phyloP scores from a whole-genome alignment of 2,797 vertebrate species.

The Hoplostethus mediterraneus region DNA sequence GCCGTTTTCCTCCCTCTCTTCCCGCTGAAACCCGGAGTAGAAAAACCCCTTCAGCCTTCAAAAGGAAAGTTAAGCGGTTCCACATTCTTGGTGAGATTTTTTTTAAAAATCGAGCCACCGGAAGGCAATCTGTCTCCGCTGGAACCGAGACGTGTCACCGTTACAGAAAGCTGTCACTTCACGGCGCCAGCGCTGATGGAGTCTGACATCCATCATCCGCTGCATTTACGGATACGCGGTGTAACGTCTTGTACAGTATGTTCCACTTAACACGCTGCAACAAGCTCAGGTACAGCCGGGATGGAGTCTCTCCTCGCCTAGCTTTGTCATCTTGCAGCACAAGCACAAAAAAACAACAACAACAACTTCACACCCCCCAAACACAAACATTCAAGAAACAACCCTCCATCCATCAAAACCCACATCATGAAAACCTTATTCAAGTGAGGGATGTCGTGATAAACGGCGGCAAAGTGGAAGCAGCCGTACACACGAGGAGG shows the following conservation, averaged over 20 bases:
- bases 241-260: constrained; percentile 60
- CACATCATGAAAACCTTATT: constrained; percentile 47
- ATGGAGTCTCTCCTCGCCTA: constrained; percentile 53
- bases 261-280: constrained; percentile 64
- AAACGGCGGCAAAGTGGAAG: constrained; percentile 67
- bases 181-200: constrained; percentile 66
- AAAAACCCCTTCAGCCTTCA: constrained; percentile 83
- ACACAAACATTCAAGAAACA: constrained; percentile 35
- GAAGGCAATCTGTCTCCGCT: constrained; percentile 81
- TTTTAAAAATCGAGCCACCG: constrained; percentile 75
- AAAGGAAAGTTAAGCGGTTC: constrained; percentile 79
- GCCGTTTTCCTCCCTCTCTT: constrained; percentile 49
- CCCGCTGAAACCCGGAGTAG: constrained; percentile 73
- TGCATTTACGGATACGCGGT: constrained; percentile 41
- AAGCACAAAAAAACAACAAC: too few relatives aligned
- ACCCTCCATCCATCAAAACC: constrained; percentile 66
- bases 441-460: constrained; percentile 28
- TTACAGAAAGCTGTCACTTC: constrained; percentile 79
- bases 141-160: constrained; percentile 74
- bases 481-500: constrained; percentile 52
- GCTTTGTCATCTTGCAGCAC: constrained; percentile 45
- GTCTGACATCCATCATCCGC: constrained; percentile 77
- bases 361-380: neutral
- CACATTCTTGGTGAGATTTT: constrained; percentile 68
- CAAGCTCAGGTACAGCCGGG: constrained; percentile 26